Conservation (phyloP, 2,797 vertebrate genomes). For the Platalea minor region DNA sequence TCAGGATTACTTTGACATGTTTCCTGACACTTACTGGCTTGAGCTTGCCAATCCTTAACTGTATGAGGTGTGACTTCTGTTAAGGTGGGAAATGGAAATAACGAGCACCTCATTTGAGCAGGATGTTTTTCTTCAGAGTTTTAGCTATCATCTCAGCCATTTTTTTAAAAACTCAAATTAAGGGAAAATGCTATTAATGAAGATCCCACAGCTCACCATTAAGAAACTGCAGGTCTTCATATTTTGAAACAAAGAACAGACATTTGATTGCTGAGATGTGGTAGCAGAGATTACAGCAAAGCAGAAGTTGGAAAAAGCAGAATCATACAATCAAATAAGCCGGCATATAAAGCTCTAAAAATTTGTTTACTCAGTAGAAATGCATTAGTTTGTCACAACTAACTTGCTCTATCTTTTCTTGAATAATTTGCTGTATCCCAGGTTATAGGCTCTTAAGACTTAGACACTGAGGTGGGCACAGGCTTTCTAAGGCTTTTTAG, state of each 20-base stretch:
- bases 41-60: constrained; percentile 9
- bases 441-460: not conserved
- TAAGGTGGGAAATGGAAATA: constrained; percentile 23
- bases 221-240: not conserved
- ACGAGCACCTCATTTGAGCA: not conserved
- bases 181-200: not conserved
- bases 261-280: not conserved
- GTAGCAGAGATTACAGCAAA: not conserved
- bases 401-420: not conserved
- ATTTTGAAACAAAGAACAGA: not conserved
- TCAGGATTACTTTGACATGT: constrained; percentile 10
- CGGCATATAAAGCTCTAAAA: not conserved
- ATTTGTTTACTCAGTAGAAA: not conserved
- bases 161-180: not conserved
- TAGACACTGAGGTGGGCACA: not conserved
- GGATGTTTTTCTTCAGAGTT: not conserved
- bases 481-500: not conserved
- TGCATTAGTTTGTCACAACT: not conserved
- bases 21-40: not conserved
- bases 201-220: not conserved
- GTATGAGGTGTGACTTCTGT: not conserved
- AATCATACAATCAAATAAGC: not conserved
- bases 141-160: not conserved
- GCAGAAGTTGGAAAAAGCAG: not conserved
- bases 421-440: not conserved